Percentiles rank a stretch among this genome's conserved stretches.
Conservation (phyloP, 1,140 invertebrate genomes). For the Micrasema minimum region DNA sequence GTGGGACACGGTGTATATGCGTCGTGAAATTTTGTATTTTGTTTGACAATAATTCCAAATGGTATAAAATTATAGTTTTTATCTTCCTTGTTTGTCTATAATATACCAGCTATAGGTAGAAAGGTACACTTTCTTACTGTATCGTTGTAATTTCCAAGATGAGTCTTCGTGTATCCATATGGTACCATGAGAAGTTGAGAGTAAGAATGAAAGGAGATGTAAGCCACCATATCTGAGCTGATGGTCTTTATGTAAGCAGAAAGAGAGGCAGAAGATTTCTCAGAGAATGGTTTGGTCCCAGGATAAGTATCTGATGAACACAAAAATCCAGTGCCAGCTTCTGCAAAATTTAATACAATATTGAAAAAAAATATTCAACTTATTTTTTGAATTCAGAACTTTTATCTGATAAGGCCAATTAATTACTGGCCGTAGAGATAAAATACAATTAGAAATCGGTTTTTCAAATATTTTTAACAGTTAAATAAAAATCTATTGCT, state of each 20-base stretch:
- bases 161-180: slow-evolving; percentile 63
- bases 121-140: slow-evolving; percentile 58
- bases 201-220: slow-evolving; percentile 70
- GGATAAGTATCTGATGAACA: slow-evolving; percentile 72
- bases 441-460: too few species aligned
- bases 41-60: too few species aligned
- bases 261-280: slow-evolving; percentile 70
- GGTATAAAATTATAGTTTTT: too few species aligned
- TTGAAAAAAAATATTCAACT: background rate
- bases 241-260: slow-evolving; percentile 62
- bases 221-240: slow-evolving; percentile 64
- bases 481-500: too few species aligned
- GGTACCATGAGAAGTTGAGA: slow-evolving; percentile 71
- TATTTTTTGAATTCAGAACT: too few species aligned
- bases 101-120: background rate
- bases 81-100: too few species aligned
- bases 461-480: too few species aligned
- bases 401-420: too few species aligned
- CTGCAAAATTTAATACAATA: slow-evolving; percentile 59
- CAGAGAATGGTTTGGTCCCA: slow-evolving; percentile 73
- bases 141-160: slow-evolving; percentile 70
- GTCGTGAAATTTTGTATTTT: too few species aligned
- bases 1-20: too few species aligned
- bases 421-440: too few species aligned
- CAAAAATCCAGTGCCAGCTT: slow-evolving; percentile 68